phyloP scores from a whole-genome alignment of 2,113 vertebrate species.

The Phyllopteryx taeniolatus region DNA sequence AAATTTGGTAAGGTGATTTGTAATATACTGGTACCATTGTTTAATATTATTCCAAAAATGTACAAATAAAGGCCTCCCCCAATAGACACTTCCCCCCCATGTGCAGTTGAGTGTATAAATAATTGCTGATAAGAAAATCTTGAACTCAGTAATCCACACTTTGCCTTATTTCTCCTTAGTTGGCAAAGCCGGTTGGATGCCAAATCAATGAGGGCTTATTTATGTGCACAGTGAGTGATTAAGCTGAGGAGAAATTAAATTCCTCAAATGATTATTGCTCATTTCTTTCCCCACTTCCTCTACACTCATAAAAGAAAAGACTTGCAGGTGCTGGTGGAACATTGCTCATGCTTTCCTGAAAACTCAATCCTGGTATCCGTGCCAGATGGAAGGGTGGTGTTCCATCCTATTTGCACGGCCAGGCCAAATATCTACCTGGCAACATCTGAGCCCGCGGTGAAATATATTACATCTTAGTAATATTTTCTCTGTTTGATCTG shows the following conservation, averaged over 20 bases:
- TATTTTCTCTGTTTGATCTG: conserved; percentile 44
- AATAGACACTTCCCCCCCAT: neutral
- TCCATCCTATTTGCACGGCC: conserved; percentile 38
- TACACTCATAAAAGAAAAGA: conserved; percentile 49
- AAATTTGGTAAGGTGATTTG: neutral
- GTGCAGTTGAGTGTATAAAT: neutral
- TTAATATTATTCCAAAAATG: neutral
- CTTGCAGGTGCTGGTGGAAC: conserved; percentile 56
- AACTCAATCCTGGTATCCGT: conserved; percentile 57
- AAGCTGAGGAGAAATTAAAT: conserved; percentile 58
- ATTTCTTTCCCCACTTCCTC: conserved; percentile 26
- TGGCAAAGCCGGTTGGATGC: neutral
- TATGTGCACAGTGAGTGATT: conserved; percentile 36
- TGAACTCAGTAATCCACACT: neutral
- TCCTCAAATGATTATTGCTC: conserved; percentile 62
- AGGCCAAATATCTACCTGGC: conserved; percentile 65
- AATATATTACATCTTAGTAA: conserved; percentile 5
- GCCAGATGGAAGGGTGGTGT: conserved; percentile 58
- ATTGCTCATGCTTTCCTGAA: conserved; percentile 51
- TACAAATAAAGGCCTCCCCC: neutral
- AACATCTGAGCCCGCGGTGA: conserved; percentile 29
- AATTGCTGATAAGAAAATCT: neutral
- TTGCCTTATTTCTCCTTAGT: neutral
- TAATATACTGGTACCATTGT: neutral
- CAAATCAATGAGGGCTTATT: conserved; percentile 1